phyloP scores from a whole-genome alignment of 92 coral and sea anemone genomes.

The Diadumene lineata region DNA sequence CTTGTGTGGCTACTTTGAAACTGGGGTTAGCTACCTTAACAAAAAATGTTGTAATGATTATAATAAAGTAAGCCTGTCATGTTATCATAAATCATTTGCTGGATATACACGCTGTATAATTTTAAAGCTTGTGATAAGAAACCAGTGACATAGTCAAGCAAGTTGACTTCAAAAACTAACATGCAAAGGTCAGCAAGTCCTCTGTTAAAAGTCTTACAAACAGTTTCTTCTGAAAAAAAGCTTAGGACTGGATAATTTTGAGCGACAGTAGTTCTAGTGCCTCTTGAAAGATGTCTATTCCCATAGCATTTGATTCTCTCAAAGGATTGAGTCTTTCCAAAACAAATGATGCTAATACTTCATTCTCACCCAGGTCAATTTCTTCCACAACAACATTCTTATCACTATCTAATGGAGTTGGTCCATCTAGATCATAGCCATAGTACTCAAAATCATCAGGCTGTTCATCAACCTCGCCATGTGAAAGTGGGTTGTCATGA shows the following conservation, averaged over 20 bases:
- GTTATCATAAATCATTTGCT: too few relatives aligned
- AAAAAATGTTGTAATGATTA: too few relatives aligned
- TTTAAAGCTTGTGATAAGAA: too few relatives aligned
- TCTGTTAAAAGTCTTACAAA: too few relatives aligned
- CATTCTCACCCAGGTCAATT: constrained; percentile 34
- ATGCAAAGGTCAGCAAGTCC: too few relatives aligned
- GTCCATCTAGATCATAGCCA: constrained; percentile 51
- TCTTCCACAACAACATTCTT: constrained; percentile 46
- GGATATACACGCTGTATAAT: too few relatives aligned
- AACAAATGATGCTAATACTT: constrained; percentile 36
- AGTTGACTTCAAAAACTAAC: too few relatives aligned
- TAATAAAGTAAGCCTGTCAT: too few relatives aligned
- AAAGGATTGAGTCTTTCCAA: constrained; percentile 45
- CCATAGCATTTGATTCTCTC: constrained; percentile 45
- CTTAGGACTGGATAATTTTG: background rate
- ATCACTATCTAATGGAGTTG: constrained; percentile 50
- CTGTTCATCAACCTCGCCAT: constrained; percentile 49
- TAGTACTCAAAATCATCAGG: constrained; percentile 55
- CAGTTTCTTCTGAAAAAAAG: too few relatives aligned
- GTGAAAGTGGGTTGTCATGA: constrained; percentile 34
- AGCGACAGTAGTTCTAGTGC: constrained; percentile 14
- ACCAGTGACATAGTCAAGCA: too few relatives aligned
- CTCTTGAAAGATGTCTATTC: constrained; percentile 47
- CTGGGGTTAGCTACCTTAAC: too few relatives aligned
- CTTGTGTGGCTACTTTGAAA: too few relatives aligned